Conservation (phyloP, 1,140 invertebrate species). For the Drosophila parvula region DNA sequence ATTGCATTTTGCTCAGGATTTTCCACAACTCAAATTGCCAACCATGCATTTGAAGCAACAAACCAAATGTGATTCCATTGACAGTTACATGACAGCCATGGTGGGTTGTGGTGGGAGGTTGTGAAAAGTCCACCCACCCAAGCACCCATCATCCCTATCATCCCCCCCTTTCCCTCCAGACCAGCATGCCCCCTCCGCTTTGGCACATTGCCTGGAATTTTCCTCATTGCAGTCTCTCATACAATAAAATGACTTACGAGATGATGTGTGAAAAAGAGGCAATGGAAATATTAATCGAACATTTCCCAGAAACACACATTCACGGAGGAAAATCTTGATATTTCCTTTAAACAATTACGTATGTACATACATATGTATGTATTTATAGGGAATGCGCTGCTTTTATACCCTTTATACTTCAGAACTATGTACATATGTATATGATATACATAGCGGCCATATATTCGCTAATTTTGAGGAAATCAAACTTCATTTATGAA, state of each 20-base stretch:
- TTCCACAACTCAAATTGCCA: constrained; percentile 24
- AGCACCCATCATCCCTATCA: neutral
- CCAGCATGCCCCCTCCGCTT: constrained; percentile 9
- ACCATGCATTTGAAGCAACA: constrained; percentile 6
- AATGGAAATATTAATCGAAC: constrained; percentile 14
- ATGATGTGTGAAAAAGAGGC: constrained; percentile 31
- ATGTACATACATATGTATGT: too few species aligned
- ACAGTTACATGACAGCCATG: constrained; percentile 26
- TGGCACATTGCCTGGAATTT: constrained; percentile 53
- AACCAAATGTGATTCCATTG: constrained; percentile 28
- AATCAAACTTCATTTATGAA: too few species aligned
- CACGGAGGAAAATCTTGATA: neutral
- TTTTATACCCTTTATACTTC: too few species aligned
- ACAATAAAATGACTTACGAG: constrained; percentile 60
- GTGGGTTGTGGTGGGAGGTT: too few species aligned
- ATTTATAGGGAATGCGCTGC: too few species aligned
- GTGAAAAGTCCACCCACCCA: neutral
- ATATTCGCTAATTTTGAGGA: too few species aligned
- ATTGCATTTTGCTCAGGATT: constrained; percentile 32
- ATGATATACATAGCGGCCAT: too few species aligned
- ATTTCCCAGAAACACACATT: constrained; percentile 37
- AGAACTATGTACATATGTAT: too few species aligned
- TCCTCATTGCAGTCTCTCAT: constrained; percentile 6
- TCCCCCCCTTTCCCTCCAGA: neutral
- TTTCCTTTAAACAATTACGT: neutral